phyloP scores from a whole-genome alignment of 2,888 invertebrate genomes.

The Lucinisca nassula region DNA sequence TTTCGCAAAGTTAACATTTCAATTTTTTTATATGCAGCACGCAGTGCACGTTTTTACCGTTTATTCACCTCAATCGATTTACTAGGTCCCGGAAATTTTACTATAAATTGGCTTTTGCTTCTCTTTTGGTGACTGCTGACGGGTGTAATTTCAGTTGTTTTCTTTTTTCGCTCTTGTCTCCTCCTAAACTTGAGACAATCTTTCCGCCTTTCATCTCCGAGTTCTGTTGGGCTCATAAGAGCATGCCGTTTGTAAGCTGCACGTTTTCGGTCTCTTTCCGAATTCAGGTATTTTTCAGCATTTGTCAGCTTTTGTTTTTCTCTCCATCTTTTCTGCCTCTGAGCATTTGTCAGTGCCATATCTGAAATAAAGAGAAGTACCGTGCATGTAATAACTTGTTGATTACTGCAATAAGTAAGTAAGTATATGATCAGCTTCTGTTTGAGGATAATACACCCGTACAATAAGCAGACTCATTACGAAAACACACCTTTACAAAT shows the following conservation, averaged over 20 bases:
- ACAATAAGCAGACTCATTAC: background rate
- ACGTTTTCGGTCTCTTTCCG: background rate
- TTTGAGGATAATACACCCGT: background rate
- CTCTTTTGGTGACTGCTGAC: background rate
- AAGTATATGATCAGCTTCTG: background rate
- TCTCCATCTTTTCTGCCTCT: constrained; percentile 3
- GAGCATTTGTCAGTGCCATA: background rate
- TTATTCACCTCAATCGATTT: background rate
- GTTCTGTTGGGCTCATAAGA: background rate
- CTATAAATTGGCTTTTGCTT: background rate
- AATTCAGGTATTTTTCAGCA: background rate
- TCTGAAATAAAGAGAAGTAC: background rate
- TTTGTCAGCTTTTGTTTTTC: background rate
- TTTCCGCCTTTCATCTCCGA: background rate
- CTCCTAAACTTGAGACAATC: background rate
- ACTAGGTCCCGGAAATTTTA: background rate
- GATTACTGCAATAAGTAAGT: background rate
- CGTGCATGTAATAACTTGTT: background rate
- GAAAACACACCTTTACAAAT: too few relatives aligned
- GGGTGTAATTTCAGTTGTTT: background rate
- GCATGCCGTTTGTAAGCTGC: background rate
- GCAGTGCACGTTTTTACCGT: background rate
- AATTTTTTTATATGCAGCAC: background rate
- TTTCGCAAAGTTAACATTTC: background rate
- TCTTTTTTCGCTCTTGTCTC: background rate